Conservation (phyloP, 1,140 invertebrate genomes). For the Eumeta japonica region DNA sequence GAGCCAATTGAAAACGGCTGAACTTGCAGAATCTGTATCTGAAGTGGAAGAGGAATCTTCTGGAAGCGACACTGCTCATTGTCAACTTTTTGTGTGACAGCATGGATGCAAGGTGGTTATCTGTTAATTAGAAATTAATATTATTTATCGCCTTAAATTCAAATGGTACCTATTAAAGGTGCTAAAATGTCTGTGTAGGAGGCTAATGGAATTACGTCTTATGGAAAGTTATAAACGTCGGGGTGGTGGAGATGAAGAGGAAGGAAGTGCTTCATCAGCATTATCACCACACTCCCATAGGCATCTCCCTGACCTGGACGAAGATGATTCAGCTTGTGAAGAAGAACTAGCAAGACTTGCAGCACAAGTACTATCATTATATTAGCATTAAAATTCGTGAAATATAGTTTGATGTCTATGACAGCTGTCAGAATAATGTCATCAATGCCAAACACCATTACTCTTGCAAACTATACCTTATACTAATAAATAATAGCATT, state of each 20-base stretch:
- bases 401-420: no score
- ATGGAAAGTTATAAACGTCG: conserved; percentile 49
- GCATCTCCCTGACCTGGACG: conserved; percentile 92
- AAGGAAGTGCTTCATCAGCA: conserved; percentile 81
- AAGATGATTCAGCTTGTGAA: conserved; percentile 85
- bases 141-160: neutral
- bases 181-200: conserved; percentile 17
- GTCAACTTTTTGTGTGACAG: conserved; percentile 49
- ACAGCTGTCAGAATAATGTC: no score
- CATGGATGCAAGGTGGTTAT: conserved; percentile 45
- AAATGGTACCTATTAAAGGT: conserved; percentile 25
- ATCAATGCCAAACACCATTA: no score
- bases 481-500: no score
- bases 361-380: conserved; percentile 55
- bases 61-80: conserved; percentile 47
- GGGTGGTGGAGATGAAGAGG: conserved; percentile 68
- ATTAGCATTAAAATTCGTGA: no score
- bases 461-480: no score
- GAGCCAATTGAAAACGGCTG: conserved; percentile 37
- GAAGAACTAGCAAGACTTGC: conserved; percentile 82
- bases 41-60: conserved; percentile 54
- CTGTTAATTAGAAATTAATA: no score
- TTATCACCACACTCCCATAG: conserved; percentile 93
- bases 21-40: conserved; percentile 52
- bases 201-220: conserved; percentile 48